Percentiles rank a stretch among this genome's conserved stretches.
Evolutionary conservation across 2,113 vertebrate species (phyloP).

Genomic region (Heteronetta atricapilla): DNA sequence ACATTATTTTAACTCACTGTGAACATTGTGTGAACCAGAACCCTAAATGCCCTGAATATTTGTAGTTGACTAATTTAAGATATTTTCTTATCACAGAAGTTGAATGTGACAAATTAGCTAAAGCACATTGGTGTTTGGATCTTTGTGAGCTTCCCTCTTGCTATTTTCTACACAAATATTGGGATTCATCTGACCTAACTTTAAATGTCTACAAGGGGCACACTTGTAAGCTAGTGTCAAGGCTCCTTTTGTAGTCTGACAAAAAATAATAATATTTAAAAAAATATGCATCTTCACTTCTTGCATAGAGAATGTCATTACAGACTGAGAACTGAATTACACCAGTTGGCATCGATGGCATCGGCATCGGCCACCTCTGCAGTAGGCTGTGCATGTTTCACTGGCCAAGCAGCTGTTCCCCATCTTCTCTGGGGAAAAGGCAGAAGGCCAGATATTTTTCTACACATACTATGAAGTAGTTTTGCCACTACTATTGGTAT

Average conservation of each 20-base stretch:
- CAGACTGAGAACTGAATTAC: not conserved
- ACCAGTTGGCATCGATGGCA: not conserved
- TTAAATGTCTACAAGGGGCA: not conserved
- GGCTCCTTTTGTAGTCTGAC: not conserved
- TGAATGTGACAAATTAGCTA: not conserved
- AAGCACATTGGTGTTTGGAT: not conserved
- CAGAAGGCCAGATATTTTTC: constrained; percentile 13
- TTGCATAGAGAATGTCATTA: not conserved
- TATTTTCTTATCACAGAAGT: not conserved
- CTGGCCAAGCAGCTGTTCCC: not conserved
- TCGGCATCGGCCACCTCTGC: not conserved
- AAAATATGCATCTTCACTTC: not conserved
- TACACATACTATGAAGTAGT: constrained; percentile 12
- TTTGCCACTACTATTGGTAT: constrained; percentile 15
- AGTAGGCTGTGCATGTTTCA: rapidly evolving
- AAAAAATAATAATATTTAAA: too few relatives aligned
- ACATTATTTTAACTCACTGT: not conserved
- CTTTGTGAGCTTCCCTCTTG: not conserved
- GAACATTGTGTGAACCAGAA: not conserved
- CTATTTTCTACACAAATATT: not conserved
- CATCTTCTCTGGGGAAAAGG: not conserved
- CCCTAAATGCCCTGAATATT: not conserved
- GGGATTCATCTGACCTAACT: not conserved
- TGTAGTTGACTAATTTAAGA: not conserved
- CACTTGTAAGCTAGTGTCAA: not conserved